Base-by-base conservation (phyloP, 2,113 vertebrate species). In the Thalassoma bifasciatum region DNA sequence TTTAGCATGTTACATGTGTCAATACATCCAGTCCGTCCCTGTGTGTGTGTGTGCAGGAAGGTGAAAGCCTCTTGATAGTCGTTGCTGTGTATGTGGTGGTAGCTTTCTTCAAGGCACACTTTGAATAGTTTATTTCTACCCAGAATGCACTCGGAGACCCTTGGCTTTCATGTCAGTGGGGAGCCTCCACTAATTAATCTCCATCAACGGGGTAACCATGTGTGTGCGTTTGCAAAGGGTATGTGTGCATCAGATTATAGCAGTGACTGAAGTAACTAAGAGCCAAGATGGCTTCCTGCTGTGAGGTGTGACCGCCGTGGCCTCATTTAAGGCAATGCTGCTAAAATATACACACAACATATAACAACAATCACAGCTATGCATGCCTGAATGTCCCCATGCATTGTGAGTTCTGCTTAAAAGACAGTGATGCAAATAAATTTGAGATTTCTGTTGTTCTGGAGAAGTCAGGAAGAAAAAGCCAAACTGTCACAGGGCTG, bases 131-230 rank as follows among this genome's bases (percentile, higher is more conserved):
- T 65, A 64, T 79, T 75, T 72, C 56, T 44, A 81, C 81, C 81
- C 74, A 68, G 74, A 81, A 86, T 79, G 58, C 65, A 79, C 52
- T 70, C 42, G 49, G 54, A 60, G 44, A 74, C 21, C 42, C 44
- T 49, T 34, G 14, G 30, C 49, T 84, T 84, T 79, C n/a, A 59
- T 57, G 40, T 63, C 79, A 75, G 76, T 66, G 52, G 73, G 86
- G 70, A 56, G 83, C 67, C 64, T 49, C 14, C 49, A 62, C 61
- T 85, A 85, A 89, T 91, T 83, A 85, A 86, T 77, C 53, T 77
- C 30, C 37, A 65, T 77, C 81, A 89, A 77, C 73, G 38, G 57
- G 81, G 72, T 56, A 44, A 68, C 23, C 1, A n/a, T 54, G 13
- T 24, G 54, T 66, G 21, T 37, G 17, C 23, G 50, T 19, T 46